Conservation (phyloP, 2,113 vertebrate genomes). For the Zootoca vivipara region DNA sequence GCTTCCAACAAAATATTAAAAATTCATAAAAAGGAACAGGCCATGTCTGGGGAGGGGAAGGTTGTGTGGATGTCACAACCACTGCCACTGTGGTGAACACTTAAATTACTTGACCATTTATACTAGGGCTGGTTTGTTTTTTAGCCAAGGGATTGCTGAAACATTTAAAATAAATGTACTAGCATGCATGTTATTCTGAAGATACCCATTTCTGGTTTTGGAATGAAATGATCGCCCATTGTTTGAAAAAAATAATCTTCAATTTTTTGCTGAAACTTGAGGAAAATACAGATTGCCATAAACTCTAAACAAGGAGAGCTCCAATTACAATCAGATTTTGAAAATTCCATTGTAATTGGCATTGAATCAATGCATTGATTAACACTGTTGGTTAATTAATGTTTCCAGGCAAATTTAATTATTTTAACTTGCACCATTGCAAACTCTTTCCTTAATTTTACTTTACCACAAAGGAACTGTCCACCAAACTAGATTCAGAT, state of each 20-base stretch:
- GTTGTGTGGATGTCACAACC: neutral
- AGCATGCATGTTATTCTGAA: neutral
- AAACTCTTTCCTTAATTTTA: neutral
- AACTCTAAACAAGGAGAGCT: neutral
- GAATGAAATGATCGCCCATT: neutral
- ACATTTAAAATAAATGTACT: neutral
- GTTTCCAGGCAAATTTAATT: neutral
- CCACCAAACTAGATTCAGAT: neutral
- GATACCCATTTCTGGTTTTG: neutral
- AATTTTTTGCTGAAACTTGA: neutral
- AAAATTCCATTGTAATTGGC: neutral
- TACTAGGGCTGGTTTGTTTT: neutral
- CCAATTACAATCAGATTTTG: neutral
- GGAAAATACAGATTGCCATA: neutral
- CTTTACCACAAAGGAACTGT: neutral
- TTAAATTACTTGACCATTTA: neutral
- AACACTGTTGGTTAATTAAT: neutral
- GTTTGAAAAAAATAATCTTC: neutral
- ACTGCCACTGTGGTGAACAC: conserved; percentile 5
- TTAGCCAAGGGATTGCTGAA: neutral
- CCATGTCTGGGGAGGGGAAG: neutral
- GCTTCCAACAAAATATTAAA: too few species aligned
- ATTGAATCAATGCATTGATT: neutral
- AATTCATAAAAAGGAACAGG: neutral
- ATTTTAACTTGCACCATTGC: neutral